These are phyloP conservation scores for Oscheius sp. DNA, from an alignment of 2,888 invertebrate species.

Conservation along the genomic window DNA sequence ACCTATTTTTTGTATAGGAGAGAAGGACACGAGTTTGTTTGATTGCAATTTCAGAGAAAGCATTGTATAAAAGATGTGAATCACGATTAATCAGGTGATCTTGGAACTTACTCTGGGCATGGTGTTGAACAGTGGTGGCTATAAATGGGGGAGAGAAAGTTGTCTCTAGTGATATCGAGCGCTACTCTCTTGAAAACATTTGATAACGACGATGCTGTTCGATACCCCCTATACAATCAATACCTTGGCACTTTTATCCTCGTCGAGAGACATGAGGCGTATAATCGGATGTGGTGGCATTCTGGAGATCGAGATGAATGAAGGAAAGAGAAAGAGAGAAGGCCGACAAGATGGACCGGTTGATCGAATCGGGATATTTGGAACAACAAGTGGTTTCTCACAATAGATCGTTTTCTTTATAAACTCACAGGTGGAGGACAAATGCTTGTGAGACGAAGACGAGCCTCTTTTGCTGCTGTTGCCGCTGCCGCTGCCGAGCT, in stretches of 20 bases:
- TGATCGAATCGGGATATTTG: not conserved
- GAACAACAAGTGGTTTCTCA: not conserved
- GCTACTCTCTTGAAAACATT: constrained; percentile 2
- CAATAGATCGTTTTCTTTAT: not conserved
- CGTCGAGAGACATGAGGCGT: constrained; percentile 51
- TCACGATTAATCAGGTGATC: too few relatives aligned
- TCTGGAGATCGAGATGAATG: constrained; percentile 7
- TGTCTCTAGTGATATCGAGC: not conserved
- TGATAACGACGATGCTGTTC: constrained; percentile 1
- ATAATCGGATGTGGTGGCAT: constrained; percentile 53
- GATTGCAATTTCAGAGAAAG: too few relatives aligned
- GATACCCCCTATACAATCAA: not conserved
- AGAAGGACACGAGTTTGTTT: too few relatives aligned
- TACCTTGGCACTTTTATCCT: constrained; percentile 39
- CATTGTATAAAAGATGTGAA: too few relatives aligned
- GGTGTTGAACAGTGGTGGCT: not conserved
- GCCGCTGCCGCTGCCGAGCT: not conserved
- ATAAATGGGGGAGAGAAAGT: not conserved
- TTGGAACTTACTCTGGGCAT: not conserved
- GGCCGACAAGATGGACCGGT: not conserved
- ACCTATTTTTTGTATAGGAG: too few relatives aligned
- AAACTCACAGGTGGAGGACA: constrained; percentile 21
- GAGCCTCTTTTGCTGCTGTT: not conserved
- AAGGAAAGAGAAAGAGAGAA: constrained; percentile 8
- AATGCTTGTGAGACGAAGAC: constrained; percentile 20